phyloP scores from a whole-genome alignment of 2,888 invertebrate species.

The Tetheella fluctuosa region DNA sequence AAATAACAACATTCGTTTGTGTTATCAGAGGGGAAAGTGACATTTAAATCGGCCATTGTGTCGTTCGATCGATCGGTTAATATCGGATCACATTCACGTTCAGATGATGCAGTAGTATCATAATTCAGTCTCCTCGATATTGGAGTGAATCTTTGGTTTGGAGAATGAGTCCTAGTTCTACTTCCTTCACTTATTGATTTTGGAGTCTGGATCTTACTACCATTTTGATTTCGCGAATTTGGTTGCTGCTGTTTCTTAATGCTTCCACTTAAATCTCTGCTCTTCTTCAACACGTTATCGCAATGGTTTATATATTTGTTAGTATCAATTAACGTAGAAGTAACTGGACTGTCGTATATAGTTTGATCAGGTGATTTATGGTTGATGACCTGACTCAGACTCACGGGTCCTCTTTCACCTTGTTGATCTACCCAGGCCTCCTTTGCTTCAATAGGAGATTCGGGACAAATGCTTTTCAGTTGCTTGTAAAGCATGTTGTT shows the following conservation, averaged over 20 bases:
- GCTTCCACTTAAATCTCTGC: slow-evolving; percentile 63
- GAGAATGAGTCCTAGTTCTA: slow-evolving; percentile 58
- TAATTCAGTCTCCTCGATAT: slow-evolving; percentile 63
- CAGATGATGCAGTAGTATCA: slow-evolving; percentile 64
- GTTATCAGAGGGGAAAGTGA: slow-evolving; percentile 74
- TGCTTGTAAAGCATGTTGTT: slow-evolving; percentile 84
- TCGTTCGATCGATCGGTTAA: slow-evolving; percentile 79
- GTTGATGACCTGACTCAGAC: slow-evolving; percentile 73
- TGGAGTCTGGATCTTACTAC: slow-evolving; percentile 34
- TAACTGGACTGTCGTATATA: slow-evolving; percentile 46
- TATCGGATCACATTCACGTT: slow-evolving; percentile 64
- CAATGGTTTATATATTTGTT: slow-evolving; percentile 66
- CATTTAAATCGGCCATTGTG: slow-evolving; percentile 77
- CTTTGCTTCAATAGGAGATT: slow-evolving; percentile 62
- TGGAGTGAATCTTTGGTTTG: slow-evolving; percentile 40
- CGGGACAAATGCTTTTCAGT: slow-evolving; percentile 72
- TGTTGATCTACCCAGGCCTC: slow-evolving; percentile 70
- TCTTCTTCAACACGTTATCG: slow-evolving; percentile 65
- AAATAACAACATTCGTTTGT: slow-evolving; percentile 52
- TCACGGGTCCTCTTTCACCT: slow-evolving; percentile 66
- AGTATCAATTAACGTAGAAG: slow-evolving; percentile 63
- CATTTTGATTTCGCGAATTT: slow-evolving; percentile 32
- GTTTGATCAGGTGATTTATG: slow-evolving; percentile 50
- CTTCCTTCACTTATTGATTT: slow-evolving; percentile 44
- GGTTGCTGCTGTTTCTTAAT: slow-evolving; percentile 52